Conservation (phyloP, 2,113 vertebrate species). For the Equus quagga region DNA sequence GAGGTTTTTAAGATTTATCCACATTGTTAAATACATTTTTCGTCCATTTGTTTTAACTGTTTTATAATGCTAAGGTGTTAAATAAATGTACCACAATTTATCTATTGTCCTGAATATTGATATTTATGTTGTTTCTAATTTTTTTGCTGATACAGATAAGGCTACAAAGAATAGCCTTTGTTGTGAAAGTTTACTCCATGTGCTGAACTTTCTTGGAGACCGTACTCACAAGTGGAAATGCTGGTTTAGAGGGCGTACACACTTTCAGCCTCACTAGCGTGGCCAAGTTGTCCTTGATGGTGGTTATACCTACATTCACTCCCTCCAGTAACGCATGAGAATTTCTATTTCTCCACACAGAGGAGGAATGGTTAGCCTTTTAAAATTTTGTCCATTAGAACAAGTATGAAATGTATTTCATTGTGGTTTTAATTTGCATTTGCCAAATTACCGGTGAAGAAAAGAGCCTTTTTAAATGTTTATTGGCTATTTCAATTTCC, state of each 20-base stretch:
- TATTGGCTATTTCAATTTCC: not conserved
- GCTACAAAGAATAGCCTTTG: not conserved
- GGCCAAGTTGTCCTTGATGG: not conserved
- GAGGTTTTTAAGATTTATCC: not conserved
- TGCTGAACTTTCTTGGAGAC: not conserved
- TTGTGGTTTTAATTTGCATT: not conserved
- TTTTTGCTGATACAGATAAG: not conserved
- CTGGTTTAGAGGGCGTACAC: not conserved
- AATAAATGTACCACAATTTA: not conserved
- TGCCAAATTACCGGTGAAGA: not conserved
- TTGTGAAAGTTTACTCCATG: not conserved
- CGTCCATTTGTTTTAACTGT: slow-evolving; percentile 35
- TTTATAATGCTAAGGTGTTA: not conserved
- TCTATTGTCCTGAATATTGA: not conserved
- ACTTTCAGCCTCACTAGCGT: not conserved
- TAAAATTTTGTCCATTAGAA: not conserved
- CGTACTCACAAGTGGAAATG: not conserved
- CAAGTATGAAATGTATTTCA: not conserved
- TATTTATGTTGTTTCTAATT: not conserved
- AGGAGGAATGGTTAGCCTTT: not conserved
- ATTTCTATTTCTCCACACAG: not conserved
- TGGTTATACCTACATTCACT: not conserved
- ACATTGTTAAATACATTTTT: not conserved
- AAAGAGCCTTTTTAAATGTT: not conserved
- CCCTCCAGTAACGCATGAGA: not conserved